phyloP scores from a whole-genome alignment of 30 jellyfish, hydroid and myxozoan species.

The Hydractinia echinata region DNA sequence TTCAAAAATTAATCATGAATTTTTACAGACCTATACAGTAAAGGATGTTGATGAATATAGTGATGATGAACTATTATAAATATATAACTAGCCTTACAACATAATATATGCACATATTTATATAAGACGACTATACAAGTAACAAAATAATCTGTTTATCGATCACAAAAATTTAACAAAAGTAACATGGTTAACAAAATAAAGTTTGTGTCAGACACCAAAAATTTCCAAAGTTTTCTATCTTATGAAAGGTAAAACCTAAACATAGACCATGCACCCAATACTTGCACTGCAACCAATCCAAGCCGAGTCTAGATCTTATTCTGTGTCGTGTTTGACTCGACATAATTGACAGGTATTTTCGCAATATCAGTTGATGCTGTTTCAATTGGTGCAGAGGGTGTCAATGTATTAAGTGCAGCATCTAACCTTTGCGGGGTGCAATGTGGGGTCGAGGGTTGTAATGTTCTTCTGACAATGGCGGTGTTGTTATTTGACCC shows the following conservation, averaged over 20 bases:
- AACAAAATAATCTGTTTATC: no score
- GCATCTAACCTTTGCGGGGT: neutral
- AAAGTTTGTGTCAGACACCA: neutral
- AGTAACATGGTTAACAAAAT: no score
- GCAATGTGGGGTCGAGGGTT: no score
- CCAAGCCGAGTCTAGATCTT: neutral
- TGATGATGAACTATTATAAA: neutral
- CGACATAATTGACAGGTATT: neutral
- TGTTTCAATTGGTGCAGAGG: neutral
- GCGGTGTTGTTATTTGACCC: no score
- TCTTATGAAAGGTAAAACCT: neutral
- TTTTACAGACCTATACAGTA: neutral
- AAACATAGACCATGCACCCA: slow-evolving; percentile 2
- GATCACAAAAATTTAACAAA: no score
- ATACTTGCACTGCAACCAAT: slow-evolving; percentile 7
- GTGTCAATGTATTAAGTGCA: neutral
- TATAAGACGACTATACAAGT: no score
- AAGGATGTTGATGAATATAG: neutral
- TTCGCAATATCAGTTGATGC: neutral
- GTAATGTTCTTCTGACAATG: no score
- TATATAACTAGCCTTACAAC: no score
- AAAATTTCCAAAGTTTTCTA: neutral
- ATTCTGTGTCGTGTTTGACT: neutral
- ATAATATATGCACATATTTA: no score
- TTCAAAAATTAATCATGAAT: neutral